Evolutionary conservation across 2,797 vertebrate genomes (phyloP).

Genomic region (Takifugu rubripes): DNA sequence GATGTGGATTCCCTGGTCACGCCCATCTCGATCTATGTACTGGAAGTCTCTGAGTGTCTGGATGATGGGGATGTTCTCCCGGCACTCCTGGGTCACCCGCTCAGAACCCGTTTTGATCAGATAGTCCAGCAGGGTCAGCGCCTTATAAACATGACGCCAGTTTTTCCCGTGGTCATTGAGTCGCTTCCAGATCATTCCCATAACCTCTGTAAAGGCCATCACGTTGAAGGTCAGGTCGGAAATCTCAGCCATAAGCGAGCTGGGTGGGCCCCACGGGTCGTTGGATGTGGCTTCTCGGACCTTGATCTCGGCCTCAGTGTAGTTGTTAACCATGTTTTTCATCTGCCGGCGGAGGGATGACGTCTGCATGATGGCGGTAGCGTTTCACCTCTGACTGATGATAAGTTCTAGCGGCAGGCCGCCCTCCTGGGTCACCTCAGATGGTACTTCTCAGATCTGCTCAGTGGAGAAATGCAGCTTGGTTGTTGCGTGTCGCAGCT

Average conservation of each 20-base stretch:
- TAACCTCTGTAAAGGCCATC: conserved; percentile 89
- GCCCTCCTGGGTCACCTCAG: conserved; percentile 24
- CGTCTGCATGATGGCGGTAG: conserved; percentile 82
- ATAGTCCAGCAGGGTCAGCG: conserved; percentile 90
- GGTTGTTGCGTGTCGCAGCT: conserved; percentile 21
- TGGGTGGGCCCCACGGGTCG: conserved; percentile 93
- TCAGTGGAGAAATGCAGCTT: conserved; percentile 18
- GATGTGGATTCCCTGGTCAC: conserved; percentile 91
- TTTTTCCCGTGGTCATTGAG: conserved; percentile 96
- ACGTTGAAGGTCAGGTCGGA: conserved; percentile 91
- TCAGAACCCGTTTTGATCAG: conserved; percentile 93
- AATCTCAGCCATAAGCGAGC: conserved; percentile 91
- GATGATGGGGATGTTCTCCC: conserved; percentile 89
- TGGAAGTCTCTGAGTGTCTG: conserved; percentile 96
- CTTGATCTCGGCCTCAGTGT: conserved; percentile 94
- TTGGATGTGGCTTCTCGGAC: conserved; percentile 97
- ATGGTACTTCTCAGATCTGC: conserved; percentile 12
- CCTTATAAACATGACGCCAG: conserved; percentile 98
- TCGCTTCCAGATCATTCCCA: conserved; percentile 97
- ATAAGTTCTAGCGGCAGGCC: conserved; percentile 34
- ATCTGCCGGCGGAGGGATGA: conserved; percentile 92
- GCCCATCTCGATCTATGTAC: conserved; percentile 89
- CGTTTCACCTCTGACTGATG: conserved; percentile 31
- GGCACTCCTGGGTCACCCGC: conserved; percentile 88
- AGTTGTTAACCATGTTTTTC: conserved; percentile 97